Conservation (phyloP, 2,888 invertebrate genomes). For the Zaprionus obscuricornis region DNA sequence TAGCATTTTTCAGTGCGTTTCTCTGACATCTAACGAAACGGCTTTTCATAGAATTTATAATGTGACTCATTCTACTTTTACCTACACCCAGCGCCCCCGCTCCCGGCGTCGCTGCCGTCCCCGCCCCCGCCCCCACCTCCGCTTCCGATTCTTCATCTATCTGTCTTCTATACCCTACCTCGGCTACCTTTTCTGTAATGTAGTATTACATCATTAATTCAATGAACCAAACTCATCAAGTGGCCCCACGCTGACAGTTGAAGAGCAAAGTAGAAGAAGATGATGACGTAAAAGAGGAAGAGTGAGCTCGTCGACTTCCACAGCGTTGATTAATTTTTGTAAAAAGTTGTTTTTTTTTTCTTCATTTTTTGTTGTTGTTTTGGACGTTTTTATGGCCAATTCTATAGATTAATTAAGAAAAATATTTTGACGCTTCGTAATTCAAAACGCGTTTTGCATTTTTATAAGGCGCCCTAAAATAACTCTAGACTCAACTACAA, state of each 20-base stretch:
- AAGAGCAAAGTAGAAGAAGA: conserved; percentile 25
- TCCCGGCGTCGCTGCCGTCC: background rate
- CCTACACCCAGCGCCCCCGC: no score
- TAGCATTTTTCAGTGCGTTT: conserved; percentile 24
- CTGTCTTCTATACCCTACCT: background rate
- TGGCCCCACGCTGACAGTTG: conserved; percentile 55
- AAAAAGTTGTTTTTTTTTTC: no score
- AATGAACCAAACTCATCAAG: conserved; percentile 62
- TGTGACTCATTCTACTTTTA: no score
- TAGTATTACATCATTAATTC: conserved; percentile 71
- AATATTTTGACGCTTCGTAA: conserved; percentile 57
- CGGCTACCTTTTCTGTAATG: conserved; percentile 7
- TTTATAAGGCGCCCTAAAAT: conserved; percentile 13
- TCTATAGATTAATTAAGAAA: conserved; percentile 52
- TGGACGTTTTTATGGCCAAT: conserved; percentile 39
- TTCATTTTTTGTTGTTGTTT: no score
- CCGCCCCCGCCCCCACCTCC: background rate
- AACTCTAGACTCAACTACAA: conserved; percentile 5
- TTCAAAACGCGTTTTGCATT: conserved; percentile 46
- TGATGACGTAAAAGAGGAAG: background rate
- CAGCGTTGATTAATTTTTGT: conserved; percentile 42
- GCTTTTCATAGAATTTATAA: conserved; percentile 42
- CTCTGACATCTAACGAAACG: conserved; percentile 1
- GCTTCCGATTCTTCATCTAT: background rate
- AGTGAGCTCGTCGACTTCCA: background rate